Base-by-base conservation (phyloP, 2,113 vertebrate species). In the Anarrhichthys ocellatus region DNA sequence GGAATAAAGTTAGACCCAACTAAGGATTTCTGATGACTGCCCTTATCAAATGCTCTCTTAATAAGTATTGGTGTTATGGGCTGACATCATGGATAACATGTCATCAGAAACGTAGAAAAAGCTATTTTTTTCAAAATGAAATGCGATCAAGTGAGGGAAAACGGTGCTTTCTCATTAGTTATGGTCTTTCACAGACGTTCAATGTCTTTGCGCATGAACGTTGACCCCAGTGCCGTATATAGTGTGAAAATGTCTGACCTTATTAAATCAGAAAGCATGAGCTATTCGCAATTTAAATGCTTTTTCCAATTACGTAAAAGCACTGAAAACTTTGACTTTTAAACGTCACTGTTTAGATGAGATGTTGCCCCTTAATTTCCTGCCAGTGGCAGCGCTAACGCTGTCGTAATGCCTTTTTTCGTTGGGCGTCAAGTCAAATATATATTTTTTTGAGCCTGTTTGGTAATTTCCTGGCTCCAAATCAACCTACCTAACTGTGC, bases 401-500 rank as follows among this genome's bases (percentile, higher is more conserved):
- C 36, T 42, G 54, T 17, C 36, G 0, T 58, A 50, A 70, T 22
- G 52, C 24, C 14, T 9, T 50, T 65, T 69, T 17, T 6, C 29
- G 0, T 32, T 61, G 69, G 78, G 34, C 42, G 13, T 48, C 36
- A 46, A 8, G 40, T 70, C 38, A 15, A 1, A 27, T 14, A 2
- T 6, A 10, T 24, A 54, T 77, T 62, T 20, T 8, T 8, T 27
- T 46, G 24, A 83, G 59, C 63, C 22, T 22, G 58, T 78, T 70
- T 36, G 70, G 78, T 81, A 52, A 87, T 80, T 83, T 81, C 69
- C 73, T 71, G 81, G 36, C 73, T 70, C n/a, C 29, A 48, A 58
- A 66, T 62, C 11, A 56, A 54, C 34, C 40, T 3, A 48, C 34
- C 40, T 1, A n/a, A 64, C 50, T 56, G 52, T 69, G 48, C 22